These are phyloP conservation scores for Patella pellucida DNA, from an alignment of 2,888 invertebrate species.

Conservation along the genomic window DNA sequence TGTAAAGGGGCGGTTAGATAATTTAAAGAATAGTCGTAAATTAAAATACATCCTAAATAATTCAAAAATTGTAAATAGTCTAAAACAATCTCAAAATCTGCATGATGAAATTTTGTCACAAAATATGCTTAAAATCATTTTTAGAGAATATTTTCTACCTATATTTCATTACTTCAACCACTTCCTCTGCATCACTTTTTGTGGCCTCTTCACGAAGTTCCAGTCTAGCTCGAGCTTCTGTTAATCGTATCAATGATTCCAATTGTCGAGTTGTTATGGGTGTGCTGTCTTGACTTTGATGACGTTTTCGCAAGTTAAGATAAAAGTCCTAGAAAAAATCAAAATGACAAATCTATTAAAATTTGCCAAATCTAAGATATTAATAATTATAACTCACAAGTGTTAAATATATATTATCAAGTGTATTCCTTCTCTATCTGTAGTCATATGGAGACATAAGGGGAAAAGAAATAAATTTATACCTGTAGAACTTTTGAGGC, in stretches of 20 bases:
- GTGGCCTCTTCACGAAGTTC: constrained; percentile 88
- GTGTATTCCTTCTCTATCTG: too few species aligned
- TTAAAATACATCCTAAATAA: too few species aligned
- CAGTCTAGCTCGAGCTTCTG: constrained; percentile 86
- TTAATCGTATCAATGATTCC: constrained; percentile 88
- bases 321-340: constrained; percentile 82
- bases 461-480: neutral
- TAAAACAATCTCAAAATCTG: too few species aligned
- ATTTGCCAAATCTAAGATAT: too few species aligned
- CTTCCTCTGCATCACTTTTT: constrained; percentile 84
- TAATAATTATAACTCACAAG: too few species aligned
- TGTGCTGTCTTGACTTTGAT: constrained; percentile 79
- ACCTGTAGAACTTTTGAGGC: constrained; percentile 77
- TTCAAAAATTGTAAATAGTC: too few species aligned
- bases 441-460: neutral
- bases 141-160: constrained; percentile 70
- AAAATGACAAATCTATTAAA: neutral
- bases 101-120: too few species aligned
- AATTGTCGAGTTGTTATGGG: constrained; percentile 90
- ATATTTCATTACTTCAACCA: constrained; percentile 86
- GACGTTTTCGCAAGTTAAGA: constrained; percentile 80
- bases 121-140: too few species aligned
- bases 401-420: neutral
- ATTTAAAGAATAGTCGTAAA: too few species aligned
- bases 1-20: too few species aligned